These are phyloP conservation scores for Rhabdomys pumilio DNA, from an alignment of 2,797 vertebrate species.

Conservation along the genomic window DNA sequence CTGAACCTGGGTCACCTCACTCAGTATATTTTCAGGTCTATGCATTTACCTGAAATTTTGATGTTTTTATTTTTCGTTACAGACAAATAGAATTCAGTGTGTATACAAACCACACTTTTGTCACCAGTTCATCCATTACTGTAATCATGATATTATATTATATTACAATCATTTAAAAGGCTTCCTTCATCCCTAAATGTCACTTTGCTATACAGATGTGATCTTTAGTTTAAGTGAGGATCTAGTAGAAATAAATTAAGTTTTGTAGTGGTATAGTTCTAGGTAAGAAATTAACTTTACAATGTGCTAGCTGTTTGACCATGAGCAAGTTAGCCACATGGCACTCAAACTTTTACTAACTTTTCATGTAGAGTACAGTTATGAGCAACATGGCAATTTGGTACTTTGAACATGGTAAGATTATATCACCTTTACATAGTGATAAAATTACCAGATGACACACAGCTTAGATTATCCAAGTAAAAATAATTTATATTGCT, in stretches of 20 bases:
- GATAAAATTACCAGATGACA: background rate
- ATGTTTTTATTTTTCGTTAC: background rate
- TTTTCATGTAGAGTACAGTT: background rate
- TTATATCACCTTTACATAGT: background rate
- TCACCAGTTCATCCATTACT: background rate
- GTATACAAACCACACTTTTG: background rate
- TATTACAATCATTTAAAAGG: slow-evolving; percentile 22
- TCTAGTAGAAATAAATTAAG: background rate
- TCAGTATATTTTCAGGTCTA: background rate
- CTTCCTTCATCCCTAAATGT: background rate
- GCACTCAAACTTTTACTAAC: background rate
- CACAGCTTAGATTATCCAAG: background rate
- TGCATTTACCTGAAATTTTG: background rate
- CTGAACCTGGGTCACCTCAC: background rate
- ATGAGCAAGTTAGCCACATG: background rate
- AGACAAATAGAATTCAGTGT: background rate
- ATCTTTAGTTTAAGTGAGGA: background rate
- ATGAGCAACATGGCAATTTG: background rate
- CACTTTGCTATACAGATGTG: background rate
- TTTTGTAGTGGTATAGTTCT: slow-evolving; percentile 9
- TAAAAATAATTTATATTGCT: background rate
- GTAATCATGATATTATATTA: background rate
- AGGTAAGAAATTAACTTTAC: background rate
- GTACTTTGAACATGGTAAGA: background rate
- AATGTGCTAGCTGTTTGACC: background rate